Evolutionary conservation across 2,888 invertebrate genomes (phyloP), one percentile per base, ranked within the genome.

Genomic region (Meta bourneti): DNA sequence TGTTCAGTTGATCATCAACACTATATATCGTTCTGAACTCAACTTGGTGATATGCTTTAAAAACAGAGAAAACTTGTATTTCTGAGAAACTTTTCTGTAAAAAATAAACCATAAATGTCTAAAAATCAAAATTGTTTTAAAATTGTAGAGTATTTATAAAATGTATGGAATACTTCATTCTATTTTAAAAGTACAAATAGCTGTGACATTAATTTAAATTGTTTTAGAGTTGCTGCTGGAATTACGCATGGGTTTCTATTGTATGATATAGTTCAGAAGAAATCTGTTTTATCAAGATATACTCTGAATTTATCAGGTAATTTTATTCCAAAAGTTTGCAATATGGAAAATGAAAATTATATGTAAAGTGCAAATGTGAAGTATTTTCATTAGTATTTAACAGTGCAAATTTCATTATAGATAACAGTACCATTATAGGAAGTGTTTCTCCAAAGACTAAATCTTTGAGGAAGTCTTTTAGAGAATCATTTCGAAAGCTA

Each of bases 391-490:
- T 51, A 51, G 16, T 78, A 51, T 78, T 78, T 48, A 49, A 49
- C 6, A 11, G 16, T 34, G 34, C 8, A 9, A 16, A 9, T 49
- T 9, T 71, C 8, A 92, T 93, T 94, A 7, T 93, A 97, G 98
- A 99, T 96, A 96, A 98, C 93, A 97, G 97, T 51, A 98, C 98
- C 48, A 96, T 97, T 5, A 98, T 98, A 7, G 85, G 79, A 82
- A 98, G 98, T 94, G 97, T 97, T 16, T 97, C 98, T 0, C 92
- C 92, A 77, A 92, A 89, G 75, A 74, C 92, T 20, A 99, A 99
- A 95, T 98, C 99, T 0, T 98, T 99, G 95, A 99, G 99, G 95
- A 99, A 99, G 95, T 99, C 99, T 0, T 95, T 99, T 87, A 96
- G 99, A 90, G 99, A 99, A 95, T 99, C 99, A 6, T 99, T 99